Conservation (phyloP, 2,113 vertebrate species). For the Antigone vipio region DNA sequence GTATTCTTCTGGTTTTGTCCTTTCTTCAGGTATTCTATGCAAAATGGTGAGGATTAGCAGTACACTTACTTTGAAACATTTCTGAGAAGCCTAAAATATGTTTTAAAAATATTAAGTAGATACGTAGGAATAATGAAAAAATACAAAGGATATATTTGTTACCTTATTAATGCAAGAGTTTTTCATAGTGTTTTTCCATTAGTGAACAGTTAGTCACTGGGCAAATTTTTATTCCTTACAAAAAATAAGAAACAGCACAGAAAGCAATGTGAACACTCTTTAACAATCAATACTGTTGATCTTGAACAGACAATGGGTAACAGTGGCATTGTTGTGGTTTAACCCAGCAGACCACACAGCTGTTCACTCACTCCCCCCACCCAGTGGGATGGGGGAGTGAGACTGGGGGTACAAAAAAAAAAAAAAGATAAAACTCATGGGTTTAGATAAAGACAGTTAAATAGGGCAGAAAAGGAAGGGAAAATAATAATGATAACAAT, state of each 20-base stretch:
- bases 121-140: background rate
- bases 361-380: too few species aligned
- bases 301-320: background rate
- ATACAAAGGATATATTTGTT: background rate
- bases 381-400: too few species aligned
- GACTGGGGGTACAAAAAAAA: too few species aligned
- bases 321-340: background rate
- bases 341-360: too few species aligned
- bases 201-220: background rate
- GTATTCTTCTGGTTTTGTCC: background rate
- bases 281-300: background rate
- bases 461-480: too few species aligned
- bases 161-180: background rate
- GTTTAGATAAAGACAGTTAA: too few species aligned
- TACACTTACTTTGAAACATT: background rate
- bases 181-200: background rate
- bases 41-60: background rate
- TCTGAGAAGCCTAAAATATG: background rate
- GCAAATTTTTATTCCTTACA: background rate
- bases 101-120: background rate
- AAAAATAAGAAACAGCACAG: background rate
- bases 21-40: background rate
- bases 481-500: too few species aligned
- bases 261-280: background rate
- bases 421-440: too few species aligned